A percentile compares a stretch with the other conserved stretches of the same genome.
These are phyloP conservation scores for Galeopterus variegatus DNA, from an alignment of 2,113 vertebrate species.

Conservation along the genomic window DNA sequence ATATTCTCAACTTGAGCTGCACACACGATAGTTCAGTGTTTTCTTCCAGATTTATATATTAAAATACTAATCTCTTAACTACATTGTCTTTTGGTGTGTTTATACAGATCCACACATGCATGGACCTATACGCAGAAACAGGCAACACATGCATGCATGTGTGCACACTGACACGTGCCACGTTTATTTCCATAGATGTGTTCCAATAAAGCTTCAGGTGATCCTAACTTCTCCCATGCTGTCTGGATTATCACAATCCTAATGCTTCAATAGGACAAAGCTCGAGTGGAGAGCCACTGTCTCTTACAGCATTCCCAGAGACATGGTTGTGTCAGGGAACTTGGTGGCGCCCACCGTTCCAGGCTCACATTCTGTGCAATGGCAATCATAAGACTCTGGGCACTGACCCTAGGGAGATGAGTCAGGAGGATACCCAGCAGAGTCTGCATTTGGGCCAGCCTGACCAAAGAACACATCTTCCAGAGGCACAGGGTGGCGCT, in stretches of 20 bases:
- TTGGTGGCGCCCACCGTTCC: accelerated
- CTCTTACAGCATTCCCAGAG: neutral
- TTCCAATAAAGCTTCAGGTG: neutral
- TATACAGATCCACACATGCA: neutral
- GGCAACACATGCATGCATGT: accelerated
- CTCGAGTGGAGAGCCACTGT: neutral
- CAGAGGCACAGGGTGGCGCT: neutral
- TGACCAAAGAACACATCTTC: neutral
- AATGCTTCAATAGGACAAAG: neutral
- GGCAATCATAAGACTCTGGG: accelerated
- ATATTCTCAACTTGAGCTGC: neutral
- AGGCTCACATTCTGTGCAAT: neutral
- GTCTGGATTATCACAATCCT: neutral
- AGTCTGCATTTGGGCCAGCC: neutral
- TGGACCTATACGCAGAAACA: neutral
- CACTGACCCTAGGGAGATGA: neutral
- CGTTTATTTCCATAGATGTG: neutral
- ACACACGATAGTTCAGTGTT: neutral
- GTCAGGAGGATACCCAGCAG: neutral
- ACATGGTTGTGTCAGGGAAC: neutral
- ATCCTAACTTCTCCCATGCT: neutral
- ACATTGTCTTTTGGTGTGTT: neutral
- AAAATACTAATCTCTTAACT: neutral
- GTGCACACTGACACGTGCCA: neutral
- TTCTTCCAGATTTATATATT: neutral